Conservation (phyloP, 1,140 invertebrate genomes). For the Condylostylus longicornis region DNA sequence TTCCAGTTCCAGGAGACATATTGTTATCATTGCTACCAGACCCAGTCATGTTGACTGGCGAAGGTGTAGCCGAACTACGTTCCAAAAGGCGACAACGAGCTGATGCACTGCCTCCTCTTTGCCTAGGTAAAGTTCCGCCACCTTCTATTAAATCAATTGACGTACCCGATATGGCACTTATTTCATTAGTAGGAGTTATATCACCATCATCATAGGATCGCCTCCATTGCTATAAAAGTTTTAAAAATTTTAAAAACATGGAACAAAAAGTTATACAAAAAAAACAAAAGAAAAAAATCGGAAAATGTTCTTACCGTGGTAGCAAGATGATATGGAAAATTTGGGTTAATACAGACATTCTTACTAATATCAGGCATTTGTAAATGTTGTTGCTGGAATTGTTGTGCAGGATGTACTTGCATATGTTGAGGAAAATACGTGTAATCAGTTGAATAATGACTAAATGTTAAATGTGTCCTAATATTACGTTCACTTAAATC, state of each 20-base stretch:
- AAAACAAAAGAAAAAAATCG: too few species aligned
- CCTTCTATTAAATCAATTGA: constrained; percentile 42
- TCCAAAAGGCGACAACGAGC: constrained; percentile 17
- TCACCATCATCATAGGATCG: constrained; percentile 79
- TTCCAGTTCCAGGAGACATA: too few species aligned
- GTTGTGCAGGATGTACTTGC: constrained; percentile 32
- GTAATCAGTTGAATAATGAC: constrained; percentile 30
- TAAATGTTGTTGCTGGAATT: constrained; percentile 29
- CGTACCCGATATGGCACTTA: constrained; percentile 31
- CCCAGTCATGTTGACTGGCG: too few species aligned
- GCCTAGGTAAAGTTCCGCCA: constrained; percentile 71
- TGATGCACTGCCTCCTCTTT: constrained; percentile 34
- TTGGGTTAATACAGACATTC: too few species aligned
- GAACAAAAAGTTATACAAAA: constrained; percentile 1
- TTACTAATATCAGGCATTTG: too few species aligned
- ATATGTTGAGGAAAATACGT: constrained; percentile 32
- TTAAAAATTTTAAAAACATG: too few species aligned
- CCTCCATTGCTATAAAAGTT: constrained; percentile 42
- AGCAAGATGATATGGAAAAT: too few species aligned
- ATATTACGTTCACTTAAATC: constrained; percentile 46
- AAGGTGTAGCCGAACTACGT: constrained; percentile 24
- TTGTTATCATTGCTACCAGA: too few species aligned
- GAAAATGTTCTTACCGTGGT: constrained; percentile 15
- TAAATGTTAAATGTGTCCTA: constrained; percentile 42
- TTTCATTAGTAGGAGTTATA: constrained; percentile 73